phyloP scores from a whole-genome alignment of 2,113 vertebrate genomes.

The Acanthisitta chloris region DNA sequence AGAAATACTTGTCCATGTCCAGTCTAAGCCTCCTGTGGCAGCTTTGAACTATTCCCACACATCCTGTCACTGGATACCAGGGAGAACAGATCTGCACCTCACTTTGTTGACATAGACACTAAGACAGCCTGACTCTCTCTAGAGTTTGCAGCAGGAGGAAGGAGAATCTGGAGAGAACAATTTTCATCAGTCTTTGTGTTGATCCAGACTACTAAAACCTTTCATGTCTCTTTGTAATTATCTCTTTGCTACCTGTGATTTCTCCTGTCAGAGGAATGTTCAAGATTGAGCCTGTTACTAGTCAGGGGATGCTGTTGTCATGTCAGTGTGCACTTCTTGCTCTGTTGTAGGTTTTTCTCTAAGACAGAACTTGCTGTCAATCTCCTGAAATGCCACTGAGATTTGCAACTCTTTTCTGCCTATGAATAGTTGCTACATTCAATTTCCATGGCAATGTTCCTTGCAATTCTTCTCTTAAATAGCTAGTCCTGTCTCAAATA shows the following conservation, averaged over 20 bases:
- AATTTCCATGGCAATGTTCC: slow-evolving; percentile 37
- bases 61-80: not conserved
- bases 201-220: not conserved
- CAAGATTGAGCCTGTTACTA: not conserved
- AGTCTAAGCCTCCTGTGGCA: not conserved
- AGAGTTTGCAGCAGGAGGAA: not conserved
- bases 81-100: not conserved
- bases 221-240: not conserved
- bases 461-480: not conserved
- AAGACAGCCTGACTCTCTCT: not conserved
- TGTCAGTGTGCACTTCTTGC: not conserved
- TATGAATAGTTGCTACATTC: slow-evolving; percentile 18
- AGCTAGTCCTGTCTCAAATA: not conserved
- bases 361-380: not conserved
- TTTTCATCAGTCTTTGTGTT: not conserved
- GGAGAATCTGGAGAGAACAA: not conserved
- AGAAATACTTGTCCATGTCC: not conserved
- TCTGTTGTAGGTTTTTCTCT: not conserved
- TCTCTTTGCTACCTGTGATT: not conserved
- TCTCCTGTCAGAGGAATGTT: not conserved
- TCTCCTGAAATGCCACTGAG: slow-evolving; percentile 29
- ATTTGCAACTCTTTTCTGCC: slow-evolving; percentile 39
- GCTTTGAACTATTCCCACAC: not conserved
- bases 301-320: not conserved
- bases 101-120: not conserved